A percentile compares a stretch with the other conserved stretches of the same genome.
Conservation (phyloP, 2,888 invertebrate genomes). For the Agrotis exclamationis region DNA sequence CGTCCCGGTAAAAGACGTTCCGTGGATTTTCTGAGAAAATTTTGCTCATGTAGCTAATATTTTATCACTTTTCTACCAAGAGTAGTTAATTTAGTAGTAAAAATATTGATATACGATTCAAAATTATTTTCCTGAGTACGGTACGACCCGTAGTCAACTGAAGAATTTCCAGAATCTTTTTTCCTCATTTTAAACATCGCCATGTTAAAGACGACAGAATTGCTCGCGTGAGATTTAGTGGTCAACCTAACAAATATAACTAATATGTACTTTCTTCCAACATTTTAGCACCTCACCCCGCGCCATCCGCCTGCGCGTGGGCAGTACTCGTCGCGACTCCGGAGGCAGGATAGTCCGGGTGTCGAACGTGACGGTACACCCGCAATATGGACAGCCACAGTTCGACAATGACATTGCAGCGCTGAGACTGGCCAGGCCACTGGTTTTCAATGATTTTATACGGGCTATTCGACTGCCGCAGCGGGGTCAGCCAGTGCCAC, state of each 20-base stretch:
- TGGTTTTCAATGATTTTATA: conserved; percentile 78
- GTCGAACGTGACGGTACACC: conserved; percentile 82
- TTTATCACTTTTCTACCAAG: no score
- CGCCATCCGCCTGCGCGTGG: conserved; percentile 83
- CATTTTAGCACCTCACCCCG: conserved; percentile 73
- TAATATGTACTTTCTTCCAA: background rate
- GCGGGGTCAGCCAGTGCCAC: conserved; percentile 79
- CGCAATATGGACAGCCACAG: conserved; percentile 82
- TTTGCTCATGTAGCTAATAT: no score
- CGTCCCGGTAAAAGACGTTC: background rate
- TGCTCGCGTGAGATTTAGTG: no score
- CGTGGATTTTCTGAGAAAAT: no score
- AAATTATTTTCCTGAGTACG: no score
- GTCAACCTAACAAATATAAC: no score
- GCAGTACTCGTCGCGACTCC: conserved; percentile 86
- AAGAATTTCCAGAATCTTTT: no score
- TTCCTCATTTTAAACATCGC: no score
- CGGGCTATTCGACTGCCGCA: conserved; percentile 81
- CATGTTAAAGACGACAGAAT: no score
- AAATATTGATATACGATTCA: no score
- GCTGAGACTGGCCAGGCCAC: conserved; percentile 78
- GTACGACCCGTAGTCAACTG: no score
- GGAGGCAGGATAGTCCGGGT: conserved; percentile 86
- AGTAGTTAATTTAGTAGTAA: no score
- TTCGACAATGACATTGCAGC: conserved; percentile 88